phyloP scores from a whole-genome alignment of 2,113 vertebrate genomes.

The Phyllostomus hastatus region DNA sequence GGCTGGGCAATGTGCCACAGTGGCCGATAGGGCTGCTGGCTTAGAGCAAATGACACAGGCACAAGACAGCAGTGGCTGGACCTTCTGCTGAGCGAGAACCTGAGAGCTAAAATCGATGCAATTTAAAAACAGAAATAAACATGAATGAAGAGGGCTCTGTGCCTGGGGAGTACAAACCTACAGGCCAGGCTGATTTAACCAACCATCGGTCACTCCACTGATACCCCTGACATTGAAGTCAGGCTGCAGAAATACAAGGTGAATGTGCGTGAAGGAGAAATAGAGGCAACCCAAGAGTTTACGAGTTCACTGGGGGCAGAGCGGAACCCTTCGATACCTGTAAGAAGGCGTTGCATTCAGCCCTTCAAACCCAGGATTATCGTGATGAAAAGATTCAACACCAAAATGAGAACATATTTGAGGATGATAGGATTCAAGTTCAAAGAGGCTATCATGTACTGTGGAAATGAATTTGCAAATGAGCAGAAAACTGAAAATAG shows the following conservation, averaged over 20 bases:
- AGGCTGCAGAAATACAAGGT: not conserved
- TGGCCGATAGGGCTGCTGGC: not conserved
- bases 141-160: not conserved
- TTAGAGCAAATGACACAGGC: not conserved
- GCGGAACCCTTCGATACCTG: not conserved
- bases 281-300: not conserved
- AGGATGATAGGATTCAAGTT: not conserved
- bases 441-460: not conserved
- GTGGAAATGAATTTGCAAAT: conserved; percentile 4
- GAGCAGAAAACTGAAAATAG: not conserved
- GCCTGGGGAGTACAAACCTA: not conserved
- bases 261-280: not conserved
- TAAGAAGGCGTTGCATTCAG: not conserved
- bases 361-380: not conserved
- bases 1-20: accelerated
- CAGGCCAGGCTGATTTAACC: not conserved
- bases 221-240: not conserved
- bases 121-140: not conserved
- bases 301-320: not conserved
- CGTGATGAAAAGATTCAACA: not conserved
- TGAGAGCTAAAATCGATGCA: not conserved
- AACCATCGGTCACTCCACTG: not conserved
- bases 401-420: not conserved
- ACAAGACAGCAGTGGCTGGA: not conserved
- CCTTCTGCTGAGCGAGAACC: not conserved